A percentile compares a stretch with the other conserved stretches of the same genome.
Evolutionary conservation across 2,113 vertebrate genomes (phyloP).

Genomic region (Prunella fulvescens): DNA sequence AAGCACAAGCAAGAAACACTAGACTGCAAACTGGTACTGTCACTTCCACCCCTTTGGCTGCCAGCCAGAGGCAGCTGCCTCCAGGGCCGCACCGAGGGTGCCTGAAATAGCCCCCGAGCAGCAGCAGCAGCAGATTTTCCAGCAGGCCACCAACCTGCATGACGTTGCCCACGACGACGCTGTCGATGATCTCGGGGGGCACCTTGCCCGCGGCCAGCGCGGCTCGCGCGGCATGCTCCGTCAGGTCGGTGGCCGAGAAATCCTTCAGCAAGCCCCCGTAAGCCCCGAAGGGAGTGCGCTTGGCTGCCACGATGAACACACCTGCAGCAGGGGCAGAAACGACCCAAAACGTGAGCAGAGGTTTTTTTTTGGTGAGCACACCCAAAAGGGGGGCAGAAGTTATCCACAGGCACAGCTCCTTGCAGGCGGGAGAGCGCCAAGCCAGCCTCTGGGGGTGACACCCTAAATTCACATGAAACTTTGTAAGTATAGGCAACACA

Average conservation of each 20-base stretch:
- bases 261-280: slow-evolving; percentile 89
- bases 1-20: background rate
- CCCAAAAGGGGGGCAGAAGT: background rate
- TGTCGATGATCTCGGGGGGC: slow-evolving; percentile 84
- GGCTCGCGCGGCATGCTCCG: slow-evolving; percentile 83
- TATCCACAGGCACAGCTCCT: background rate
- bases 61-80: background rate
- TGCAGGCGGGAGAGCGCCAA: too few species aligned
- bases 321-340: background rate
- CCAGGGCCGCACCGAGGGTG: background rate
- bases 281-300: slow-evolving; percentile 90
- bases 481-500: accelerated
- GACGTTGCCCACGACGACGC: slow-evolving; percentile 89
- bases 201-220: slow-evolving; percentile 86
- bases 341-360: background rate
- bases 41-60: background rate
- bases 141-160: slow-evolving; percentile 79
- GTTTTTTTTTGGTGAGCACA: slow-evolving; percentile 73
- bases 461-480: accelerated
- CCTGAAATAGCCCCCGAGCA: background rate
- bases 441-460: accelerated
- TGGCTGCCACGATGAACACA: slow-evolving; percentile 78
- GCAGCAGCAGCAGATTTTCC: background rate
- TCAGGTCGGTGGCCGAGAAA: slow-evolving; percentile 86
- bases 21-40: background rate